Conservation (phyloP, 2,113 vertebrate species). For the Urocitellus parryii region DNA sequence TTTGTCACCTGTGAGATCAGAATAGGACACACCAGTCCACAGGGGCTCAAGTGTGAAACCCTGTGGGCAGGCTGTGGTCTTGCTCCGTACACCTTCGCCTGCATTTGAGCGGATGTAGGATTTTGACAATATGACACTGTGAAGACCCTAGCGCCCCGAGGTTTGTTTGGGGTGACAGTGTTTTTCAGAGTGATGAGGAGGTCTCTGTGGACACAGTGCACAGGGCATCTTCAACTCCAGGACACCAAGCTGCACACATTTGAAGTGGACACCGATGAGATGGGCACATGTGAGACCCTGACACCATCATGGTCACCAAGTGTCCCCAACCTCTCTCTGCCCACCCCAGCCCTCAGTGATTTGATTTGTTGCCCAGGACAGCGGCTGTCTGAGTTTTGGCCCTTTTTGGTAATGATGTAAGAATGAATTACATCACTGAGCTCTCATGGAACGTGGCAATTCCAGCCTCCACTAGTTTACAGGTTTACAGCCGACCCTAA, state of each 20-base stretch:
- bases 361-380: neutral
- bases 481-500: neutral
- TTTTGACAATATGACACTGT: neutral
- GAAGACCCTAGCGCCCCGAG: neutral
- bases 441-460: neutral
- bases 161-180: neutral
- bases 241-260: no score
- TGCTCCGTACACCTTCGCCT: no score
- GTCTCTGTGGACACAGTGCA: no score
- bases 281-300: no score
- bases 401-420: neutral
- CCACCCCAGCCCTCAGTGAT: no score
- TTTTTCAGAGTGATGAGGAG: neutral
- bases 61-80: no score
- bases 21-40: no score
- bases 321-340: neutral
- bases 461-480: neutral
- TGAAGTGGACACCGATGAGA: no score
- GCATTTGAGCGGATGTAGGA: accelerated
- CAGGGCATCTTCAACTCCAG: no score
- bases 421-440: neutral
- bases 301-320: accelerated
- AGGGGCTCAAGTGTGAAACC: no score
- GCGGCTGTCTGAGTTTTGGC: neutral
- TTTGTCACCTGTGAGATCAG: no score